These are phyloP conservation scores for Sepioteuthis lessoniana DNA, from an alignment of 2,888 invertebrate species.

Conservation along the genomic window DNA sequence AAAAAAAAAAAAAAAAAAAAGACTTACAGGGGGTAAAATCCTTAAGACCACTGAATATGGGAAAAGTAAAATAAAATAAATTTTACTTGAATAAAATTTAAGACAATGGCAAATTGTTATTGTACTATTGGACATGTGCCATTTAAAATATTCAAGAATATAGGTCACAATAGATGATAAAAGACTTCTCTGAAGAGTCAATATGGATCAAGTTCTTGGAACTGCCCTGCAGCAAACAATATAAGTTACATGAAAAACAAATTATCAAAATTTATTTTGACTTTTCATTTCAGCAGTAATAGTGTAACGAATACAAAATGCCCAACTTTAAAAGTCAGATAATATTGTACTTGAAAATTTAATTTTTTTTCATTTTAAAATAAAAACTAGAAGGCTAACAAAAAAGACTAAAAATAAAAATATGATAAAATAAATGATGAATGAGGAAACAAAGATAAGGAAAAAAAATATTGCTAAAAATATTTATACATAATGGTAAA, in stretches of 20 bases:
- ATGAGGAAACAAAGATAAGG: background rate
- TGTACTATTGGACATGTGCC: background rate
- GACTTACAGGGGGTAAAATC: too few relatives aligned
- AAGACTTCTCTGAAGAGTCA: background rate
- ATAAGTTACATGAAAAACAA: background rate
- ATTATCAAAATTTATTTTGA: background rate
- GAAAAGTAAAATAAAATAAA: background rate
- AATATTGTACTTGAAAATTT: too few relatives aligned
- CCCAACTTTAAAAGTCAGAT: background rate
- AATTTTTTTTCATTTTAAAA: too few relatives aligned
- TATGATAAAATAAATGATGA: background rate
- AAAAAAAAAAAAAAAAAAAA: too few relatives aligned
- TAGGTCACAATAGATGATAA: background rate
- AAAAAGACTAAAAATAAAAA: too few relatives aligned
- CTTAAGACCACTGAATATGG: too few relatives aligned
- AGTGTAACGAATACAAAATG: background rate
- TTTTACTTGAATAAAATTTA: background rate
- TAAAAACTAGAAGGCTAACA: too few relatives aligned
- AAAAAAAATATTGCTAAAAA: background rate
- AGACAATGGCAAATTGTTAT: background rate
- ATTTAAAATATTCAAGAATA: background rate
- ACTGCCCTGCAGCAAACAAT: background rate
- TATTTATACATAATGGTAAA: background rate
- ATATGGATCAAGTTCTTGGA: background rate
- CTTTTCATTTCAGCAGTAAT: constrained; percentile 15